Conservation (phyloP, 23 tunicate genomes). For the Corella eumyota region DNA sequence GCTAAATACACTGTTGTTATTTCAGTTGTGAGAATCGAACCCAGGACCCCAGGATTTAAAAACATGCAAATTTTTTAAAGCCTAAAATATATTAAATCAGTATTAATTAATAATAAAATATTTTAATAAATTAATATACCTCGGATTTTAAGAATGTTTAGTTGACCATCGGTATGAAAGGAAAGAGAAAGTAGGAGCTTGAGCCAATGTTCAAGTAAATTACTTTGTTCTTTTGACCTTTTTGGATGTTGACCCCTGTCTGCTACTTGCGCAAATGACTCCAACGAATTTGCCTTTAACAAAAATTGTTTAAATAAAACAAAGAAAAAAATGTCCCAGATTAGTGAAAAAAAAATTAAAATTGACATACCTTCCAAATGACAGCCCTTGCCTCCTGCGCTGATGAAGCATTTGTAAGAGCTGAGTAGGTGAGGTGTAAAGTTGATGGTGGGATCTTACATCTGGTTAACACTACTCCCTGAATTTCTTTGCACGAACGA, state of each 20-base stretch:
- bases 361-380: constrained; percentile 49
- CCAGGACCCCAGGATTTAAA: no score
- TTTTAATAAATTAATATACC: no score
- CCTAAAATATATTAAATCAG: no score
- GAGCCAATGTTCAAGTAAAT: constrained; percentile 56
- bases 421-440: constrained; percentile 25
- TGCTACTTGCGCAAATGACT: constrained; percentile 52
- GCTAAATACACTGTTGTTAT: neutral
- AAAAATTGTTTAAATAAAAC: no score
- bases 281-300: constrained; percentile 23
- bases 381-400: constrained; percentile 61
- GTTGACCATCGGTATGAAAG: constrained; percentile 78
- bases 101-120: no score
- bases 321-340: no score
- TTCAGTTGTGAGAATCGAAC: neutral
- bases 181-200: constrained; percentile 48
- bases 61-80: no score
- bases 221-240: constrained; percentile 52
- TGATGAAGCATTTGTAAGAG: constrained; percentile 22
- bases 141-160: constrained; percentile 52
- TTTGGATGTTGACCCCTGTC: constrained; percentile 76
- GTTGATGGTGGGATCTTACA: constrained; percentile 20
- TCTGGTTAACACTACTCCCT: constrained; percentile 14
- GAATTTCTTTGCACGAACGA: constrained; percentile 39
- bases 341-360: no score